Conservation (phyloP, 2,113 vertebrate species). For the Microcebus griseorufus region DNA sequence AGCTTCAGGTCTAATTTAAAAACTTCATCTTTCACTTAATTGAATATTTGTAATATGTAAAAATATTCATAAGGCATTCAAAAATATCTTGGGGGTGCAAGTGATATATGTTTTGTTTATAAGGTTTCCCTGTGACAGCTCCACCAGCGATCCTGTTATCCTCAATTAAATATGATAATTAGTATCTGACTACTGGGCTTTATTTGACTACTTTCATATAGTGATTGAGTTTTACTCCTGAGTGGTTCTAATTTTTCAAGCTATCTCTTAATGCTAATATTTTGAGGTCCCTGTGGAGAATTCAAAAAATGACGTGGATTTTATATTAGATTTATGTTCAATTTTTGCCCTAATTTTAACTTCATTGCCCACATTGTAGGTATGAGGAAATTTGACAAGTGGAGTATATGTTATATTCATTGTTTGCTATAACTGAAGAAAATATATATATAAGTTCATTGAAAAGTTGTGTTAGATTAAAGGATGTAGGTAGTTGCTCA, state of each 20-base stretch:
- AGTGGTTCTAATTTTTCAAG: slow-evolving; percentile 32
- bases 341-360: neutral
- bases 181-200: neutral
- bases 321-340: neutral
- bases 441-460: neutral
- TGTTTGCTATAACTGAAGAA: neutral
- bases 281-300: slow-evolving; percentile 10
- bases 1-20: neutral
- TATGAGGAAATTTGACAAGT: neutral
- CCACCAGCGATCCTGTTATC: neutral
- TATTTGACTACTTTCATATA: slow-evolving; percentile 40
- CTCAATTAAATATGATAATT: slow-evolving; percentile 34
- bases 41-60: neutral
- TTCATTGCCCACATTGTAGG: neutral
- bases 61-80: neutral
- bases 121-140: neutral
- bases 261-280: slow-evolving; percentile 41
- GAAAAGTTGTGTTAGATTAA: neutral
- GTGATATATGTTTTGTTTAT: neutral
- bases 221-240: neutral
- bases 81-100: neutral
- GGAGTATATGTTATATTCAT: neutral
- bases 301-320: neutral
- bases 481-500: neutral
- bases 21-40: neutral